These are phyloP conservation scores for Glossophaga mutica DNA, from an alignment of 2,797 vertebrate genomes.

Conservation along the genomic window DNA sequence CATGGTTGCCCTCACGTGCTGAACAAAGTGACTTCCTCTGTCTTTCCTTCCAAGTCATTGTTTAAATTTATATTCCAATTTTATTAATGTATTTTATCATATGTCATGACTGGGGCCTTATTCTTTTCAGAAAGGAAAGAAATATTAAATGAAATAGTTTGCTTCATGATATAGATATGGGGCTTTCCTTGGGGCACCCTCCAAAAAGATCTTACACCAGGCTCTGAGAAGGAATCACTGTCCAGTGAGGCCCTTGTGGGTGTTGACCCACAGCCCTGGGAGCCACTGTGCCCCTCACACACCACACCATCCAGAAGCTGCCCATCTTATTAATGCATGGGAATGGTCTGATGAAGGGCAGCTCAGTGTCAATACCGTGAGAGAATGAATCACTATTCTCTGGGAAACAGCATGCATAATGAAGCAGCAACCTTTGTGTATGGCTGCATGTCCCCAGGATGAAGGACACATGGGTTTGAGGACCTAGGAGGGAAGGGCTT, in stretches of 20 bases:
- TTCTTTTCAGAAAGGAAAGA: background rate
- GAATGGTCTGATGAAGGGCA: background rate
- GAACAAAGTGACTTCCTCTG: background rate
- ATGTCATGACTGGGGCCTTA: background rate
- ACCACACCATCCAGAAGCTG: background rate
- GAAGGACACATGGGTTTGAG: background rate
- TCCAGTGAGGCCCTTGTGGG: too few relatives aligned
- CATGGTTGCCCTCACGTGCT: background rate
- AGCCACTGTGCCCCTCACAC: background rate
- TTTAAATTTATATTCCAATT: background rate
- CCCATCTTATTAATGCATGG: background rate
- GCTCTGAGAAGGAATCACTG: background rate
- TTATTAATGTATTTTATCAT: background rate
- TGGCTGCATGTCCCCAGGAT: rapidly evolving
- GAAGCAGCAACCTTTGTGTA: background rate
- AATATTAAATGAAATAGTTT: background rate
- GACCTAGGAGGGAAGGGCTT: rapidly evolving
- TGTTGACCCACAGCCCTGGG: too few relatives aligned
- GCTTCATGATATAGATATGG: background rate
- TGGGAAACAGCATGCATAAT: background rate
- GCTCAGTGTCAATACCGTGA: background rate
- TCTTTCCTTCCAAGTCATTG: background rate
- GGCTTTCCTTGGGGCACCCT: background rate
- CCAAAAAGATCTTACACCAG: background rate
- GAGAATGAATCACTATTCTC: rapidly evolving